Conservation (phyloP, 2,113 vertebrate species). For the Pteronura brasiliensis region DNA sequence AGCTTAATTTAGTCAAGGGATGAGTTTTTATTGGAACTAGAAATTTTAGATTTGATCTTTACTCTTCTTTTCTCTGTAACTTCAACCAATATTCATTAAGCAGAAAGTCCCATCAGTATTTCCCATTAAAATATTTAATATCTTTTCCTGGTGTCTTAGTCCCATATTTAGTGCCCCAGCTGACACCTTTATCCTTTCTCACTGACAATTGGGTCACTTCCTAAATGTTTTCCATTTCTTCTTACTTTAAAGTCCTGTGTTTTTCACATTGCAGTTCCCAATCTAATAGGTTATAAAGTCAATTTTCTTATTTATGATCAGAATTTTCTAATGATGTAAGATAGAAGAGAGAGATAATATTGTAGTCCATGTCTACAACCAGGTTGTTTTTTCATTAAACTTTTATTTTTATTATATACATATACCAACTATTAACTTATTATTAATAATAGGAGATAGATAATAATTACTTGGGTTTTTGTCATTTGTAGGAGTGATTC, state of each 20-base stretch:
- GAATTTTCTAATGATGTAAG: constrained; percentile 11
- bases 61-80: neutral
- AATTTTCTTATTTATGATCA: neutral
- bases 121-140: neutral
- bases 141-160: neutral
- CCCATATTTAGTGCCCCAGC: neutral
- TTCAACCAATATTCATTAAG: neutral
- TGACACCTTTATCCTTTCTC: neutral
- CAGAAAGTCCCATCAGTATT: neutral
- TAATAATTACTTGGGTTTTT: neutral
- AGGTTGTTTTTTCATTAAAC: neutral
- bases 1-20: neutral
- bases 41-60: neutral
- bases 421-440: neutral
- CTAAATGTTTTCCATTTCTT: neutral
- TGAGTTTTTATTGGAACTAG: neutral
- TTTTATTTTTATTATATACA: neutral
- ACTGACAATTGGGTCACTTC: neutral
- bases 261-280: constrained; percentile 1
- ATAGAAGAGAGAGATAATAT: neutral
- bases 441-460: neutral
- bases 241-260: neutral
- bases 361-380: neutral
- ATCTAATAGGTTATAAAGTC: neutral
- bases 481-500: neutral